Base-by-base conservation (phyloP, 2,888 invertebrate genomes). In the Serripes groenlandicus region DNA sequence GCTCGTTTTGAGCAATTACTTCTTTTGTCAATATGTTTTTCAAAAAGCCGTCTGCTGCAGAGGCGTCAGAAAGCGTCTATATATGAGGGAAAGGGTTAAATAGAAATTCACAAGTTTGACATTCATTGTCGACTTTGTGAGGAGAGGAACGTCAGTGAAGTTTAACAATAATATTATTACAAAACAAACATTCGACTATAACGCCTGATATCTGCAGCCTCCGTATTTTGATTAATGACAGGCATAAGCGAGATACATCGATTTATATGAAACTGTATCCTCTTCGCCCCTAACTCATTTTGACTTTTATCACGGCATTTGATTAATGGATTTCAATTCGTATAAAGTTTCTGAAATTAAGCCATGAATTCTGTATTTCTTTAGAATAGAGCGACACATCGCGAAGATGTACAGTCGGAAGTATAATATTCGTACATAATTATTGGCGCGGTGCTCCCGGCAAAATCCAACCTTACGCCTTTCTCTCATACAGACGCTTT, bases 191-290 rank as follows among this genome's bases (percentile, higher is more conserved):
- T 49, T 1, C 2, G 18, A 21, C 49, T 21, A 5, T 21, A 49
- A 49, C 49, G 18, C 21, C 15, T 21, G 49, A 49, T n/a, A n/a
- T n/a, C n/a, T n/a, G n/a, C 15, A 49, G 15, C 15, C 49, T 34
- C 23, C 62, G n/a, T 21, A n/a, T 34, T 62, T 62, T 62, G 62
- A 62, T 62, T 62, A 34, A 62, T 62, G 62, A 62, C 62, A 34
- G 21, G 32, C 28, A 62, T n/a, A 15, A 62, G n/a, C 62, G 62
- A 62, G 62, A 32, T 32, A 34, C 32, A 62, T 62, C 62, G 62
- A 62, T 62, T 62, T 32, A 34, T 32, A 62, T 62, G 62, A 32
- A 62, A 49, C 49, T 49, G 15, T 21, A 49, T 15, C 49, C 21
- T 15, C 49, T 49, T 49, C 7, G 49, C 18, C 49, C 7, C 49